Evolutionary conservation across 2,797 vertebrate species (phyloP), one percentile per base, ranked within the genome.

Genomic region (Bovichtus diacanthus): DNA sequence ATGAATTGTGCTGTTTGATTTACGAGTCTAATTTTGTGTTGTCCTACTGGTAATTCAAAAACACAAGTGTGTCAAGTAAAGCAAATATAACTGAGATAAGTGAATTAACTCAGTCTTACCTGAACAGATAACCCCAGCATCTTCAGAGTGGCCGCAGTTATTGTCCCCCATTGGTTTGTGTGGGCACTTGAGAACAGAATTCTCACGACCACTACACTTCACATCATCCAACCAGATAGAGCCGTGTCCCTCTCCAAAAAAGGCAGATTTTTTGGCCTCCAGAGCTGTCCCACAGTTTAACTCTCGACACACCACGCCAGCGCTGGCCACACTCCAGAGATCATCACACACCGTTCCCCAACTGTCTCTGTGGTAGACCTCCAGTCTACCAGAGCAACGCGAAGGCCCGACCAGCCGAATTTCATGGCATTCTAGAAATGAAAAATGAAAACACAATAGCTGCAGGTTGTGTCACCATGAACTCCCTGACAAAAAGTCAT

Each of bases 281-380:
- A 91, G 49, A 15, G 53, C 87, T 0, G 73, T 50, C 7, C 93
- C 93, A 10, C 93, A 94, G 53, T 74, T 70, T 29, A 89, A 0
- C 72, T 93, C 90, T 31, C 70, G 81, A 58, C 93, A 94, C 44
- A 88, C 53, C 76, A 94, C 93, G 0, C 85, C 79, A 16, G 90
- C 81, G 3, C 82, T 92, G 39, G 15, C 0, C 1, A 80, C 0
- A 78, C 12, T 81, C 93, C 93, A 92, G 16, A 70, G 51, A 43
- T 92, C 91, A 15, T 93, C 90, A 29, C 93, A 94, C 53, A 94
- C 88, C 0, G 92, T 92, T 43, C 89, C 93, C 93, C 93, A 94
- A 2, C 0, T 59, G 46, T 83, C 68, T 0, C 9, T 0, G 31
- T 90, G n/a, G 66, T 18, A 84, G 60, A 94, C 0, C 77, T 94